phyloP scores from a whole-genome alignment of 2,888 invertebrate genomes.

The Halocaridina rubra region DNA sequence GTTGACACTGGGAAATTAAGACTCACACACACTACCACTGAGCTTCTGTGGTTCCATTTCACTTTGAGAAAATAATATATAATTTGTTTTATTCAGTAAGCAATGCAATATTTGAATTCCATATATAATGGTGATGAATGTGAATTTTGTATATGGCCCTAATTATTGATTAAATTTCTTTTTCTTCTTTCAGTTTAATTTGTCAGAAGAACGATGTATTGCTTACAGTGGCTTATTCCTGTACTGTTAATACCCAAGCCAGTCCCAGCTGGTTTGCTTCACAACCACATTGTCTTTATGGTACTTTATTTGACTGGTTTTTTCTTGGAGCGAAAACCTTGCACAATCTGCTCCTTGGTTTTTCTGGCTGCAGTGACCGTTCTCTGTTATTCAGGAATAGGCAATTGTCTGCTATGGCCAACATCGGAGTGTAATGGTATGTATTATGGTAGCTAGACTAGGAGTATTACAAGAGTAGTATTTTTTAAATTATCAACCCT shows the following conservation, averaged over 20 bases:
- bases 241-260: conserved; percentile 97
- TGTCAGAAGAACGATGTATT: conserved; percentile 80
- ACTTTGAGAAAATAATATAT: too few species aligned
- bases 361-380: conserved; percentile 93
- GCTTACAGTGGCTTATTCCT: conserved; percentile 96
- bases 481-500: too few species aligned
- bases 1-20: too few species aligned
- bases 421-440: conserved; percentile 56
- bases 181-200: neutral
- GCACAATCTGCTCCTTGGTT: conserved; percentile 95
- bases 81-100: too few species aligned
- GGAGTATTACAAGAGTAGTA: too few species aligned
- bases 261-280: conserved; percentile 92
- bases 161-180: too few species aligned
- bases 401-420: conserved; percentile 91
- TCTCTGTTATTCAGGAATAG: conserved; percentile 95
- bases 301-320: conserved; percentile 95
- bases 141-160: too few species aligned
- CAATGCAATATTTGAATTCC: too few species aligned
- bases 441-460: too few species aligned
- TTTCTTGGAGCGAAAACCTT: conserved; percentile 95
- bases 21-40: too few species aligned
- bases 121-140: too few species aligned
- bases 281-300: conserved; percentile 98
- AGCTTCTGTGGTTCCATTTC: too few species aligned